Conservation (phyloP, 2,888 invertebrate species). For the Galeopsomyia nigrocyanea region DNA sequence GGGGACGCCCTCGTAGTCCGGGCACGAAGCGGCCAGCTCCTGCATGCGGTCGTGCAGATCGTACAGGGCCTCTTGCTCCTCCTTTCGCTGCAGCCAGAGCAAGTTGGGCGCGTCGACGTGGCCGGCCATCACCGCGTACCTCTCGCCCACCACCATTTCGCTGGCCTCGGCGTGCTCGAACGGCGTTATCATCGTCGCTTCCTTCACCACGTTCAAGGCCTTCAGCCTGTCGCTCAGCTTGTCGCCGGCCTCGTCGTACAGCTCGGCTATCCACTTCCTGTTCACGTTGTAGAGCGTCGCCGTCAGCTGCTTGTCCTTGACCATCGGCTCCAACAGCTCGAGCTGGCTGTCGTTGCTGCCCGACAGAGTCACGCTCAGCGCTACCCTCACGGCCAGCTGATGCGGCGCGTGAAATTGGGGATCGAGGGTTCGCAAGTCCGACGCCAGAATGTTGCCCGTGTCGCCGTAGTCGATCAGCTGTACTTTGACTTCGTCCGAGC, state of each 20-base stretch:
- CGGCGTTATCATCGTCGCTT: slow-evolving; percentile 47
- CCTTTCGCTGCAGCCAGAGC: slow-evolving; percentile 80
- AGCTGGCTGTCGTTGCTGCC: slow-evolving; percentile 69
- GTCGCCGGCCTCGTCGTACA: slow-evolving; percentile 69
- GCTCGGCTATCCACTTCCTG: slow-evolving; percentile 73
- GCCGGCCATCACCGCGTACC: slow-evolving; percentile 72
- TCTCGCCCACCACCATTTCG: slow-evolving; percentile 55
- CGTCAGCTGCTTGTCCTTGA: slow-evolving; percentile 70
- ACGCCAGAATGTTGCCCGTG: slow-evolving; percentile 71
- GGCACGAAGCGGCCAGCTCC: slow-evolving; percentile 69
- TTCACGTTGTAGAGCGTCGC: slow-evolving; percentile 72
- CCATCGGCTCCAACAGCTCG: slow-evolving; percentile 53
- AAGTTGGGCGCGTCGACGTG: slow-evolving; percentile 83
- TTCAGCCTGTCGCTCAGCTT: slow-evolving; percentile 71
- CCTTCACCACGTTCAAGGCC: slow-evolving; percentile 52
- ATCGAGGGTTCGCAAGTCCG: slow-evolving; percentile 67
- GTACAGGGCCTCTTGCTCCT: slow-evolving; percentile 73
- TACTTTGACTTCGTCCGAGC: slow-evolving; percentile 69
- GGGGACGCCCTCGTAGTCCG: slow-evolving; percentile 71
- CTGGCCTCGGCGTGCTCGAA: slow-evolving; percentile 59
- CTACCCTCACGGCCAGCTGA: slow-evolving; percentile 60
- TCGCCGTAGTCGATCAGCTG: slow-evolving; percentile 82
- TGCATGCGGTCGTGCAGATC: slow-evolving; percentile 78
- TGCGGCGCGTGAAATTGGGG: slow-evolving; percentile 59
- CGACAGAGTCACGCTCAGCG: slow-evolving; percentile 57